Percentiles rank a stretch among this genome's conserved stretches.
Evolutionary conservation across 30 jellyfish, hydroid and myxozoan genomes (phyloP).

Genomic region (Clytia hemisphaerica): DNA sequence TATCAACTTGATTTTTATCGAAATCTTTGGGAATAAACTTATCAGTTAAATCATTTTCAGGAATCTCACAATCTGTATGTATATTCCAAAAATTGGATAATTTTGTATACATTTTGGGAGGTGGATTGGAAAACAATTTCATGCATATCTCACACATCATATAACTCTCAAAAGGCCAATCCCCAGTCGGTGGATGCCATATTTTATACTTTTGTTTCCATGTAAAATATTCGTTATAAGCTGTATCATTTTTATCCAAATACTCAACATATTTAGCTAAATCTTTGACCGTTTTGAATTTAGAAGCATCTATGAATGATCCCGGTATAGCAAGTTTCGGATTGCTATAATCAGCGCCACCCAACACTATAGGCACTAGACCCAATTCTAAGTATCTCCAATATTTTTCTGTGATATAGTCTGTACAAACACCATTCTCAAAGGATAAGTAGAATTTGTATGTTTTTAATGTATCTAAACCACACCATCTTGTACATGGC

Average conservation of each 20-base stretch:
- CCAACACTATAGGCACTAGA: conserved; percentile 82
- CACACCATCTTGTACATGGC: conserved; percentile 38
- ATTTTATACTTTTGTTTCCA: conserved; percentile 67
- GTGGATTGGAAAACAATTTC: conserved; percentile 32
- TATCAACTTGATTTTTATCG: conserved; percentile 34
- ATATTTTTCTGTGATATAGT: conserved; percentile 82
- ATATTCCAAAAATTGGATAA: conserved; percentile 63
- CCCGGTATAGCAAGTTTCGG: conserved; percentile 88
- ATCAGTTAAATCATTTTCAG: conserved; percentile 6
- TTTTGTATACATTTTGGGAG: conserved; percentile 17
- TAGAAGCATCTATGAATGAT: conserved; percentile 67
- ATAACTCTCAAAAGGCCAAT: conserved; percentile 92
- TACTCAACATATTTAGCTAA: conserved; percentile 60
- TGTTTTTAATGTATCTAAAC: conserved; percentile 5
- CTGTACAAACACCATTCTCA: conserved; percentile 74
- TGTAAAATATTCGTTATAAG: conserved; percentile 80
- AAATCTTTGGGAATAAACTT: conserved; percentile 33
- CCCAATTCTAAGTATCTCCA: conserved; percentile 63
- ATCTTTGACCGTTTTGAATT: conserved; percentile 49
- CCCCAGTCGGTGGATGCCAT: conserved; percentile 66
- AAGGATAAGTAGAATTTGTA: conserved; percentile 79
- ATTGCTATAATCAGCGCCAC: conserved; percentile 67
- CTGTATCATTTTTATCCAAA: conserved; percentile 82
- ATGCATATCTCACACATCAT: conserved; percentile 77
- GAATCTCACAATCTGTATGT: conserved; percentile 38